These are phyloP conservation scores for Hylomyscus alleni DNA, from an alignment of 2,797 vertebrate species.

Conservation along the genomic window DNA sequence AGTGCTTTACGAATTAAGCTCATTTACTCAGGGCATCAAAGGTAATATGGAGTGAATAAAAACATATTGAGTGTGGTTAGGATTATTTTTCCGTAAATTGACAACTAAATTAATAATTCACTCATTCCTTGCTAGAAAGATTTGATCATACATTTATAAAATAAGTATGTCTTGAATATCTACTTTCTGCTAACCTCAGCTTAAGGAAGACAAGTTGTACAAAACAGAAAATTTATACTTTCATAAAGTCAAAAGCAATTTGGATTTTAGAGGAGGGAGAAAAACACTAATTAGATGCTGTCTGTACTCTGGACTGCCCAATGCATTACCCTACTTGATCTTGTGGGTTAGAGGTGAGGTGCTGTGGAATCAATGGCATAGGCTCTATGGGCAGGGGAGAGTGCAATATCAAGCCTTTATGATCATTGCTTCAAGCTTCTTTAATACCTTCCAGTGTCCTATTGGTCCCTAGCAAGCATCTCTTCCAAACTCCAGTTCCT, in stretches of 20 bases:
- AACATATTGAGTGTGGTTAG: background rate
- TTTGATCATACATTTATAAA: background rate
- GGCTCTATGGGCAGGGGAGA: too few relatives aligned
- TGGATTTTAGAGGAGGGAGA: background rate
- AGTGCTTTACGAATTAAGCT: background rate
- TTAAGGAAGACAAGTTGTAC: background rate
- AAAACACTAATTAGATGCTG: background rate
- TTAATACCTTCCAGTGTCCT: too few relatives aligned
- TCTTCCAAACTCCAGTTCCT: too few relatives aligned
- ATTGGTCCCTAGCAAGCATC: too few relatives aligned
- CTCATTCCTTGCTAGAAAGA: background rate
- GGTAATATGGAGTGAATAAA: conserved; percentile 28
- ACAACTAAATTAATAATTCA: background rate
- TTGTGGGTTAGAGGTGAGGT: too few relatives aligned
- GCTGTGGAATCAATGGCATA: too few relatives aligned
- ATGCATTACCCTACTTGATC: too few relatives aligned
- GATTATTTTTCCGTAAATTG: background rate
- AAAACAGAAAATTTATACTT: background rate
- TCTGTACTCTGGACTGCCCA: too few relatives aligned
- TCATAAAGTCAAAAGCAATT: conserved; percentile 14
- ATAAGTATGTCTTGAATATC: background rate
- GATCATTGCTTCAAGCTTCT: too few relatives aligned
- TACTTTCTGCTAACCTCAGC: background rate
- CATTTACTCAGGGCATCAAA: background rate
- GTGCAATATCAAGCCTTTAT: too few relatives aligned